Percentiles rank a stretch among this genome's conserved stretches.
phyloP scores from a whole-genome alignment of 2,888 invertebrate species.

The Chamaedrilus cognettii region DNA sequence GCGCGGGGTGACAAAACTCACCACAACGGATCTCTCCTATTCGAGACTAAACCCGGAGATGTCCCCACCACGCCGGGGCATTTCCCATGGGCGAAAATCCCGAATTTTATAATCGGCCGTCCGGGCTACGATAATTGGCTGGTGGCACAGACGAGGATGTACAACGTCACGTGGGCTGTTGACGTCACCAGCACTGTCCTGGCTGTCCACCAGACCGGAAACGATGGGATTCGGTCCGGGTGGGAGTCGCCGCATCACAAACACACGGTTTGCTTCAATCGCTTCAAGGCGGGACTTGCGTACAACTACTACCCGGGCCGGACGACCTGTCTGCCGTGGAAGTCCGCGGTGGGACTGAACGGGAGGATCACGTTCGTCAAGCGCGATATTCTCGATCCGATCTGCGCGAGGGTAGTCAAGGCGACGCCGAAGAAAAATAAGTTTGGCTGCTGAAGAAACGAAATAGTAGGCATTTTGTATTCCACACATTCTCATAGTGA shows the following conservation, averaged over 20 bases:
- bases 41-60: too few relatives aligned
- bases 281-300: not conserved
- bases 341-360: not conserved
- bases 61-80: not conserved
- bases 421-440: too few relatives aligned
- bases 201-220: constrained; percentile 49
- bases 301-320: not conserved
- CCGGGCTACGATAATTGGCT: constrained; percentile 51
- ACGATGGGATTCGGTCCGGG: constrained; percentile 16
- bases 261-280: not conserved
- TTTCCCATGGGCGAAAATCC: constrained; percentile 43
- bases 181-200: constrained; percentile 45
- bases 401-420: too few relatives aligned
- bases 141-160: constrained; percentile 35
- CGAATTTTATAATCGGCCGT: constrained; percentile 49
- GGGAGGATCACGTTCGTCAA: not conserved
- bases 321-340: not conserved
- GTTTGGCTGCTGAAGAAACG: too few relatives aligned
- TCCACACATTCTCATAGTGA: too few relatives aligned
- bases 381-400: too few relatives aligned
- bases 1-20: not conserved
- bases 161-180: constrained; percentile 40
- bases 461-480: too few relatives aligned
- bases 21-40: not conserved
- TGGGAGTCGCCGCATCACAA: not conserved